Conservation (phyloP, 2,888 invertebrate species). For the Zele albiditarsus region DNA sequence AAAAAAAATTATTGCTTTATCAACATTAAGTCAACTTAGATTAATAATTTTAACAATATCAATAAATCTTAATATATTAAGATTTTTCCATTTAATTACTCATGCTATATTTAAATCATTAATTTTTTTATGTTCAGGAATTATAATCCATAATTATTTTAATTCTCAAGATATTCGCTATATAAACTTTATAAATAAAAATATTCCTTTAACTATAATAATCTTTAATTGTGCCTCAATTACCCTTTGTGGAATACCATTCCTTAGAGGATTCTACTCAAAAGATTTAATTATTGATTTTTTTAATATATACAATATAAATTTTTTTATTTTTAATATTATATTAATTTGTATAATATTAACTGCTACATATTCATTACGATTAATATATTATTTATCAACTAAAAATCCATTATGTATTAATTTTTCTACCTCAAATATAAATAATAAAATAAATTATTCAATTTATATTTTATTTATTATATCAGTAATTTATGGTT, state of each 20-base stretch:
- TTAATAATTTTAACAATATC: constrained; percentile 81
- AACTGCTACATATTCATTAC: constrained; percentile 77
- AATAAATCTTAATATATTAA: constrained; percentile 75
- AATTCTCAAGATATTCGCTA: constrained; percentile 81
- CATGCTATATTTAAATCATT: constrained; percentile 86
- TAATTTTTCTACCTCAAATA: constrained; percentile 74
- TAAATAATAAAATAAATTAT: constrained; percentile 73
- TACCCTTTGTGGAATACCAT: constrained; percentile 79
- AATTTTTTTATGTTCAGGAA: constrained; percentile 82
- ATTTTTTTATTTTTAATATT: constrained; percentile 75
- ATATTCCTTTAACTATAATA: constrained; percentile 75
- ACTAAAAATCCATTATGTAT: constrained; percentile 73
- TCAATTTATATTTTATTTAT: constrained; percentile 73
- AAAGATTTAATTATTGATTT: constrained; percentile 75
- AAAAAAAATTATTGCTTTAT: constrained; percentile 86
- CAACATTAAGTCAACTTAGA: constrained; percentile 84
- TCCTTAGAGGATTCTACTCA: constrained; percentile 78
- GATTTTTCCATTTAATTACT: constrained; percentile 83
- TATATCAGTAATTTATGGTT: constrained; percentile 75
- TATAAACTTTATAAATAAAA: constrained; percentile 74
- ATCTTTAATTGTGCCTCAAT: constrained; percentile 78
- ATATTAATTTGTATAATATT: constrained; percentile 66
- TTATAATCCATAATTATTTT: constrained; percentile 79
- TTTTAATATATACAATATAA: constrained; percentile 74
- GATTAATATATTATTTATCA: constrained; percentile 76